Conservation (phyloP, 2,113 vertebrate genomes). For the Ptilorrhoa leucosticta region DNA sequence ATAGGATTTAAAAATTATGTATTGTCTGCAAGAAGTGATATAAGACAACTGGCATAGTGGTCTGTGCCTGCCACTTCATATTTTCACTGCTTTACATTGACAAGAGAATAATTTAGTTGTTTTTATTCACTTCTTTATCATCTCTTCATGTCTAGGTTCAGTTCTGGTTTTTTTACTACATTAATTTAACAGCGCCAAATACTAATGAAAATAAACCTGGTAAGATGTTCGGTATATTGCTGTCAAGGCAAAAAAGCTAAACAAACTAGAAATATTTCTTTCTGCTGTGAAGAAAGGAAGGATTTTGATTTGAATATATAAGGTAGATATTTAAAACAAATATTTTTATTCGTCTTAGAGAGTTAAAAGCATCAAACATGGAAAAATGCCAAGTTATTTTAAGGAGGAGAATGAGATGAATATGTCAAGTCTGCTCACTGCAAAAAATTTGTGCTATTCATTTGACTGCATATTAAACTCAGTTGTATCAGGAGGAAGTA, state of each 20-base stretch:
- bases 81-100: neutral
- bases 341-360: neutral
- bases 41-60: neutral
- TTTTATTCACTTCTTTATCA: neutral
- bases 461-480: neutral
- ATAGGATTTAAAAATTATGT: neutral
- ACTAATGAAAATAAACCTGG: neutral
- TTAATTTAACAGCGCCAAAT: neutral
- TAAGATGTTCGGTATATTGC: neutral
- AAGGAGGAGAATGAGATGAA: neutral
- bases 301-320: neutral
- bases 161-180: neutral
- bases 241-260: neutral
- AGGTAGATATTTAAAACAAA: neutral
- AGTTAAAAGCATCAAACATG: neutral
- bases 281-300: neutral
- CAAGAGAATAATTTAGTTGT: neutral
- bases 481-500: neutral
- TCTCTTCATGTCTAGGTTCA: neutral
- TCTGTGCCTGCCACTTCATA: neutral
- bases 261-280: neutral
- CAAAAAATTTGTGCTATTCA: neutral
- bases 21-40: neutral
- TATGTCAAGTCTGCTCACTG: neutral
- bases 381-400: neutral